Evolutionary conservation across 2,888 invertebrate genomes (phyloP), one percentile per base, ranked within the genome.

Genomic region (Agriopis leucophaearia): DNA sequence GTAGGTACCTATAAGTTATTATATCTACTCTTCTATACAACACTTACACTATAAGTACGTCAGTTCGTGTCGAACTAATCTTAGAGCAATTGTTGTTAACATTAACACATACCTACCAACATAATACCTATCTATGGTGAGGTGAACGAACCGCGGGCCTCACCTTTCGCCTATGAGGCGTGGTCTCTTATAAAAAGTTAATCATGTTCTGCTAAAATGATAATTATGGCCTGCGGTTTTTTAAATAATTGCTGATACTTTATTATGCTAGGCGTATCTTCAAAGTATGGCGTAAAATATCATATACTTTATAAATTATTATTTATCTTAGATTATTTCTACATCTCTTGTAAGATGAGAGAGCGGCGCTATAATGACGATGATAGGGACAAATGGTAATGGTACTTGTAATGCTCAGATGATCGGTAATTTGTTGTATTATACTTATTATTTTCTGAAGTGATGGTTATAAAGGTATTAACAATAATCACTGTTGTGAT

Each of bases 61-160:
- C 64, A 62, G 73, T 68, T 83, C 88, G 87, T 88, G 87, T 76
- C 76, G 73, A 76, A 81, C 83, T 81, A 85, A 88, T 88, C 87
- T 84, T 79, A 71, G 69, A 69, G 73, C 82, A 82, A 84, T 86
- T 83, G 82, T 85, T 81, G 82, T 80, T 73, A 77, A 38, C 9
- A 38, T 80, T 77, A 73, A 76, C 72, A 74, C 78, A 75, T 71
- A 75, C 48, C 42, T 54, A 56, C 15, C 18, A 27, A 38, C 27
- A 51, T 48, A 47, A 64, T 64, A 56, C 45, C 51, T 64, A 64
- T 47, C 40, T 60, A 45, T 59, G 48, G 42, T 45, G 64, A 55
- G 79, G 74, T 74, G 69, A 81, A 74, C 42, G 80, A 74, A 60
- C 69, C 59, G 16, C 44, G 40, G 18, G 57, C 42, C 72, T 70